phyloP scores from a whole-genome alignment of 1,140 invertebrate species.

The Rhyzopertha dominica region DNA sequence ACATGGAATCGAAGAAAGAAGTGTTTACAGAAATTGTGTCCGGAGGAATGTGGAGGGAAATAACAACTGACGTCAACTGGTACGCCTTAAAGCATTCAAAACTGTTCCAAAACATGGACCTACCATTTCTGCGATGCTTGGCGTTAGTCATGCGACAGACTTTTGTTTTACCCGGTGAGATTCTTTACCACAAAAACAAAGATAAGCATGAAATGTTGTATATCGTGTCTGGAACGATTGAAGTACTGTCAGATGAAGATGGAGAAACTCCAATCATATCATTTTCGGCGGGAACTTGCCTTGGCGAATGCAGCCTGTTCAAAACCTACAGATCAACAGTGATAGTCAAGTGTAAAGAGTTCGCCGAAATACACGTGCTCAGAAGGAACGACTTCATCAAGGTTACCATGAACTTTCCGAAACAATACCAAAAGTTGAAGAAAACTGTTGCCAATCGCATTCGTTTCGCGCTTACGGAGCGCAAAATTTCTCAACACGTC shows the following conservation, averaged over 20 bases:
- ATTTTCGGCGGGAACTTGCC: constrained; percentile 15
- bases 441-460: constrained; percentile 1
- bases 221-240: constrained; percentile 15
- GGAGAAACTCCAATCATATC: constrained; percentile 20
- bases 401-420: constrained; percentile 2
- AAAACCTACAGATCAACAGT: constrained; percentile 9
- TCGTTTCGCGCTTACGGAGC: not conserved
- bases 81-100: constrained; percentile 20
- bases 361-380: constrained; percentile 16
- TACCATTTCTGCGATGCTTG: constrained; percentile 15
- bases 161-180: constrained; percentile 19
- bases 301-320: constrained; percentile 19
- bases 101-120: constrained; percentile 16
- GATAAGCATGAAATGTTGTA: constrained; percentile 22
- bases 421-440: not conserved
- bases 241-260: constrained; percentile 22
- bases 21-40: too few species aligned
- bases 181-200: constrained; percentile 19
- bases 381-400: constrained; percentile 8
- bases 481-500: not conserved
- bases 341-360: constrained; percentile 16
- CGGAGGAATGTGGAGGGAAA: too few species aligned
- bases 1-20: too few species aligned
- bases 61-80: too few species aligned
- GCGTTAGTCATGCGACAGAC: constrained; percentile 14